These are phyloP conservation scores for Tupaia tana DNA, from an alignment of 2,113 vertebrate genomes.

Conservation along the genomic window DNA sequence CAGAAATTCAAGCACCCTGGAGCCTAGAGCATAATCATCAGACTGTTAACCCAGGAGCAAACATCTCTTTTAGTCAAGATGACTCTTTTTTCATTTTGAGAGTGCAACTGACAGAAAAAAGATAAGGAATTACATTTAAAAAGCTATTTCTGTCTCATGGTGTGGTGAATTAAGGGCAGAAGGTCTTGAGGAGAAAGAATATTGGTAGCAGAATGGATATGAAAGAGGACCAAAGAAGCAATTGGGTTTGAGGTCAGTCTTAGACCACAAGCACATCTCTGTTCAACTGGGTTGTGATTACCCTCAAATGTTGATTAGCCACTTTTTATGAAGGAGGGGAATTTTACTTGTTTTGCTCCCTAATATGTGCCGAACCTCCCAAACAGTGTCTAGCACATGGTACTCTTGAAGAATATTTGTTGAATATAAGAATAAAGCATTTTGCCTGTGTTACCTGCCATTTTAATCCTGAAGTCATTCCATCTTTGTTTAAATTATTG, in stretches of 20 bases:
- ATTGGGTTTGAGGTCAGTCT: not conserved
- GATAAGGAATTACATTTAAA: not conserved
- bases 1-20: not conserved
- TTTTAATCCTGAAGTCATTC: constrained; percentile 24
- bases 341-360: not conserved
- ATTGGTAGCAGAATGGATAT: not conserved
- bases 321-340: not conserved
- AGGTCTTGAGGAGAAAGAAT: not conserved
- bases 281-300: not conserved
- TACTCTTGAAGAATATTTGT: not conserved
- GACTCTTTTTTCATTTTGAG: constrained; percentile 35
- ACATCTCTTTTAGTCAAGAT: not conserved
- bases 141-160: constrained; percentile 5
- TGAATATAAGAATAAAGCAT: not conserved
- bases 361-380: not conserved
- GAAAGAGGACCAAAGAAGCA: not conserved
- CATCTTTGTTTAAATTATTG: constrained; percentile 13
- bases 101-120: constrained; percentile 5
- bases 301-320: not conserved
- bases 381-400: not conserved
- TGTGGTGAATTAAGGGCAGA: not conserved
- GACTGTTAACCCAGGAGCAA: not conserved
- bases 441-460: constrained; percentile 31
- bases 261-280: not conserved
- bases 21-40: not conserved